Evolutionary conservation across 2,797 vertebrate species (phyloP).

Genomic region (Lepilemur septentrionalis): DNA sequence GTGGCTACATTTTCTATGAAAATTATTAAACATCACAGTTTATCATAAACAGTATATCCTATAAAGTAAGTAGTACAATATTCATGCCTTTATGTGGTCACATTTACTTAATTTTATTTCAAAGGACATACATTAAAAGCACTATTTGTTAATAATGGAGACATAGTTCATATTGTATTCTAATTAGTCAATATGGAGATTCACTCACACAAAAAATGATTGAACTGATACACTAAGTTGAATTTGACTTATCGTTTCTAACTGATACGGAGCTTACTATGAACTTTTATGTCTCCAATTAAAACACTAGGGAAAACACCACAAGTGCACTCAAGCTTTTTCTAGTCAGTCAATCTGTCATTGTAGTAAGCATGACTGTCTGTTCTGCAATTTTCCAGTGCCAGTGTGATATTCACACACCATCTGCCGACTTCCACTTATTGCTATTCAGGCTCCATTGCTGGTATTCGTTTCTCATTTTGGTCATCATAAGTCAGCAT

Average conservation of each 20-base stretch:
- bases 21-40: not conserved
- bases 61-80: not conserved
- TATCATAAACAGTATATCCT: not conserved
- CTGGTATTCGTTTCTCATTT: slow-evolving; percentile 73
- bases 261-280: slow-evolving; percentile 53
- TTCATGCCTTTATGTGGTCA: not conserved
- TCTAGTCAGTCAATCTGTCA: slow-evolving; percentile 78
- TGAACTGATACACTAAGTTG: not conserved
- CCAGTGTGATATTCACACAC: slow-evolving; percentile 70
- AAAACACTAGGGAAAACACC: slow-evolving; percentile 62
- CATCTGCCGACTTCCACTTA: slow-evolving; percentile 79
- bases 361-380: slow-evolving; percentile 69
- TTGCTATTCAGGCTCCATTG: slow-evolving; percentile 54
- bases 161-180: not conserved
- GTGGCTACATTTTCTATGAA: slow-evolving; percentile 10
- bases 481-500: slow-evolving; percentile 67
- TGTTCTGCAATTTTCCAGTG: slow-evolving; percentile 61
- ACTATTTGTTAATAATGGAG: not conserved
- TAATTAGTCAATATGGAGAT: not conserved
- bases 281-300: slow-evolving; percentile 63
- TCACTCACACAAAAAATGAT: not conserved
- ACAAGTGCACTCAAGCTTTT: slow-evolving; percentile 71
- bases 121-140: not conserved
- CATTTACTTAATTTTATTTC: not conserved
- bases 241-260: slow-evolving; percentile 32